Percentiles rank a stretch among this genome's conserved stretches.
Conservation (phyloP, 2,113 vertebrate species). For the Rhinopomastus cyanomelas region DNA sequence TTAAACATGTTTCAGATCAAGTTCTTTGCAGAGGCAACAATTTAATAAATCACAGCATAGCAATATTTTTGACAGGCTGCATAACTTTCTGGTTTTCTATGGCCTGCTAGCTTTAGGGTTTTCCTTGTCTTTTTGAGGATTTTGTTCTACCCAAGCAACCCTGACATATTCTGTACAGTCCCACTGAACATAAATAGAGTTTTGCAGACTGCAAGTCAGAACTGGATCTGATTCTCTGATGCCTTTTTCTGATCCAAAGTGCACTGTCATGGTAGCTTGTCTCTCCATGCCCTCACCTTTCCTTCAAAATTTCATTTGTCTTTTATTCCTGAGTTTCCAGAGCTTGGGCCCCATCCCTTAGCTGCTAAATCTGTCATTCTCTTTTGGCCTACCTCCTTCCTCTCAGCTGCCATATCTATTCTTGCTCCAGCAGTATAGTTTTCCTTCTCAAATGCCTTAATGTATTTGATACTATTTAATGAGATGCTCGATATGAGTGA, state of each 20-base stretch:
- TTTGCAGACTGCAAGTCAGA: conserved; percentile 22
- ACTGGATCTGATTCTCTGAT: not conserved
- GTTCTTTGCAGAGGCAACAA: not conserved
- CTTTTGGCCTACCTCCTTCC: not conserved
- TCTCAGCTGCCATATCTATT: not conserved
- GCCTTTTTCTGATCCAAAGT: conserved; percentile 11
- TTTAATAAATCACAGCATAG: conserved; percentile 10
- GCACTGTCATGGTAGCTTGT: conserved; percentile 8
- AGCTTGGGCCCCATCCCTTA: not conserved
- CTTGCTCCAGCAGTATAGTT: not conserved
- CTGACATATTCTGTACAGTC: not conserved
- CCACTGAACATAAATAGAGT: not conserved
- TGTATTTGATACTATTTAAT: conserved; percentile 4
- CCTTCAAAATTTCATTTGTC: not conserved
- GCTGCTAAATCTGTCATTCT: conserved; percentile 3
- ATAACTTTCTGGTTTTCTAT: not conserved
- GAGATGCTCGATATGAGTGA: not conserved
- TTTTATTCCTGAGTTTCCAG: conserved; percentile 27
- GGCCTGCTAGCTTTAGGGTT: not conserved
- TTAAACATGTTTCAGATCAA: not conserved
- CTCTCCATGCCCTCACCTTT: not conserved
- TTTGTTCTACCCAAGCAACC: not conserved
- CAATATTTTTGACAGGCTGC: not conserved
- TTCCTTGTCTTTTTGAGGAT: conserved; percentile 22
- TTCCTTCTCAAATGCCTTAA: not conserved